A percentile compares a stretch with the other conserved stretches of the same genome.
Conservation (phyloP, 2,888 invertebrate genomes). For the Phalera bucephala region DNA sequence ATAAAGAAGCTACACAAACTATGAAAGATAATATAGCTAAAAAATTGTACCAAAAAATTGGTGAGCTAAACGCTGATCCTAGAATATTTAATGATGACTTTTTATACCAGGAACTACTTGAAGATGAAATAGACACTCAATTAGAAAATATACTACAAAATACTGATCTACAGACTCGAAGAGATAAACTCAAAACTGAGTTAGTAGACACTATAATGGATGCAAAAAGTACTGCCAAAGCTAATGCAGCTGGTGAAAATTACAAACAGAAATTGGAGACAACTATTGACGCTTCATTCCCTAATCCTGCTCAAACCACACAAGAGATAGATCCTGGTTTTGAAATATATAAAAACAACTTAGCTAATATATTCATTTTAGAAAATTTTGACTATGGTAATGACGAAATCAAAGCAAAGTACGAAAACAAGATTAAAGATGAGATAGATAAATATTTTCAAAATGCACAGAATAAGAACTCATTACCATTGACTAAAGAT, state of each 20-base stretch:
- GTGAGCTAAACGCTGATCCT: constrained; percentile 49
- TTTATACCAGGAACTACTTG: constrained; percentile 44
- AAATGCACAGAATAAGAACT: constrained; percentile 43
- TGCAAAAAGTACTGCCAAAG: constrained; percentile 38
- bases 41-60: constrained; percentile 51
- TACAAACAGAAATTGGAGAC: constrained; percentile 53
- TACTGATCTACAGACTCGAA: constrained; percentile 31
- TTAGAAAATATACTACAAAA: constrained; percentile 41
- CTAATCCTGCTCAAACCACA: constrained; percentile 33
- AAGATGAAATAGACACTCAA: constrained; percentile 45
- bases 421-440: constrained; percentile 42
- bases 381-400: constrained; percentile 58
- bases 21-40: constrained; percentile 44
- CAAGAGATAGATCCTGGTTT: constrained; percentile 48
- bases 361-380: constrained; percentile 56
- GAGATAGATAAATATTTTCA: constrained; percentile 49
- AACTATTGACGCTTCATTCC: constrained; percentile 50
- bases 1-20: constrained; percentile 24
- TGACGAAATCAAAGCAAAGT: constrained; percentile 45
- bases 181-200: constrained; percentile 34
- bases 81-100: constrained; percentile 41
- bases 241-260: constrained; percentile 43
- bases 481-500: constrained; percentile 42
- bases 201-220: constrained; percentile 44
- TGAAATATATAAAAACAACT: constrained; percentile 55